Percentiles rank a stretch among this genome's conserved stretches.
Conservation (phyloP, 2,113 vertebrate genomes). For the Gobius niger region DNA sequence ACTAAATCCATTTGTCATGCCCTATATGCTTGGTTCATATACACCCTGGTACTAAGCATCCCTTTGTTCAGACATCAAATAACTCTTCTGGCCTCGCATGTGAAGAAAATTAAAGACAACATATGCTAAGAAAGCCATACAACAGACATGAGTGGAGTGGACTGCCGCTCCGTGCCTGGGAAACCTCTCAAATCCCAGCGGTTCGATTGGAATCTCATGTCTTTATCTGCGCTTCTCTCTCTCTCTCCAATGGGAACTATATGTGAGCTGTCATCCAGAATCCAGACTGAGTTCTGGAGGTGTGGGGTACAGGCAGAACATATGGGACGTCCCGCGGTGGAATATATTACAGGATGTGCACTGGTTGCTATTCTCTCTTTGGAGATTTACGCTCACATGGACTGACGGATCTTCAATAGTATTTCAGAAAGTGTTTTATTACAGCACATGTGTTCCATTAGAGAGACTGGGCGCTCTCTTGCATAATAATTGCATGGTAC, state of each 20-base stretch:
- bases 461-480: background rate
- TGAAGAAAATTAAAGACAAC: slow-evolving; percentile 1
- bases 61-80: slow-evolving; percentile 6
- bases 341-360: background rate
- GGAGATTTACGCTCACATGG: background rate
- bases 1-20: background rate
- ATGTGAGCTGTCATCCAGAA: slow-evolving; percentile 7
- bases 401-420: background rate
- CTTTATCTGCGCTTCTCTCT: background rate
- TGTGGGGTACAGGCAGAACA: background rate
- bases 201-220: slow-evolving; percentile 25
- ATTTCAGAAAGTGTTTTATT: too few species aligned
- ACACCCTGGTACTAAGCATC: background rate
- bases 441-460: too few species aligned
- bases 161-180: slow-evolving; percentile 11
- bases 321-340: background rate
- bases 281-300: background rate
- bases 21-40: background rate
- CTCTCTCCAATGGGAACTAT: slow-evolving; percentile 2
- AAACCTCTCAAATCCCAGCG: slow-evolving; percentile 17
- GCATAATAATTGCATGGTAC: background rate
- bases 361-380: background rate
- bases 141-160: slow-evolving; percentile 14
- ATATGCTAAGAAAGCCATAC: background rate
- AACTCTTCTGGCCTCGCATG: background rate